phyloP scores from a whole-genome alignment of 1,140 invertebrate species.

The Medauroidea extradentata region DNA sequence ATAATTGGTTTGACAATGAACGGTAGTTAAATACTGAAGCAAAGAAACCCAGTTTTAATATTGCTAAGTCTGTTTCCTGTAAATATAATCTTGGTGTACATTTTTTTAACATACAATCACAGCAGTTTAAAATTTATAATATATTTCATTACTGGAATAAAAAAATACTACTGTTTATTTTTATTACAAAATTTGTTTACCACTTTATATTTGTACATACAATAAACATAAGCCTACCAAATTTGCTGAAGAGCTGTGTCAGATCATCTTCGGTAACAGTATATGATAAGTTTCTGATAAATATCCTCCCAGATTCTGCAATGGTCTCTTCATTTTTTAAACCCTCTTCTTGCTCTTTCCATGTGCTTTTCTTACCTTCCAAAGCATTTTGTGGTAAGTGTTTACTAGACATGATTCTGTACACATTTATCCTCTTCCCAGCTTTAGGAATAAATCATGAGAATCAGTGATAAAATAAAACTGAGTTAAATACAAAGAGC shows the following conservation, averaged over 20 bases:
- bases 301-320: slow-evolving; percentile 89
- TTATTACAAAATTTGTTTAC: too few relatives aligned
- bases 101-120: too few relatives aligned
- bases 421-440: slow-evolving; percentile 43
- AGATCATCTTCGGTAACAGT: slow-evolving; percentile 84
- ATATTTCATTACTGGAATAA: too few relatives aligned
- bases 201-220: too few relatives aligned
- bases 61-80: too few relatives aligned
- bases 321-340: slow-evolving; percentile 74
- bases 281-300: slow-evolving; percentile 91
- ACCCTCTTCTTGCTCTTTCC: slow-evolving; percentile 64
- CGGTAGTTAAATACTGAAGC: too few relatives aligned
- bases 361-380: slow-evolving; percentile 49
- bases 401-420: slow-evolving; percentile 32
- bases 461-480: too few relatives aligned
- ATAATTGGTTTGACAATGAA: too few relatives aligned
- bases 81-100: too few relatives aligned
- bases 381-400: slow-evolving; percentile 25
- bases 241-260: slow-evolving; percentile 78
- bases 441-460: slow-evolving; percentile 15
- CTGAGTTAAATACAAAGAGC: not conserved
- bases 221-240: slow-evolving; percentile 63
- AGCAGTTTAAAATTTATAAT: too few relatives aligned
- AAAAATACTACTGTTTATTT: too few relatives aligned
- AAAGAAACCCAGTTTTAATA: too few relatives aligned